A percentile compares a stretch with the other conserved stretches of the same genome.
phyloP scores from a whole-genome alignment of 1,140 invertebrate species.

The Drosophila truncata region DNA sequence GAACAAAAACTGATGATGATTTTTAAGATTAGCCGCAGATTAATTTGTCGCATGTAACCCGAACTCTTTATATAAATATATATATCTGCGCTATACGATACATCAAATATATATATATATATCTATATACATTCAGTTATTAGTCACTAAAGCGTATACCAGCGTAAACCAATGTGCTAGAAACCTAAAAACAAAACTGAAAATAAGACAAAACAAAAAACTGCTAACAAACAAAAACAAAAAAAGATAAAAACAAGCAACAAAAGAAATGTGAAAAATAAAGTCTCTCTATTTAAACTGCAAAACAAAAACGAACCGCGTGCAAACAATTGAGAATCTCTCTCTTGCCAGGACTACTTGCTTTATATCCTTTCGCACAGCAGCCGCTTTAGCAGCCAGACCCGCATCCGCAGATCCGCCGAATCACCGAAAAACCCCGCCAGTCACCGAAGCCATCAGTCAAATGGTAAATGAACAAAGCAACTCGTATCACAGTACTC shows the following conservation, averaged over 20 bases:
- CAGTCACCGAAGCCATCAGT: slow-evolving; percentile 31
- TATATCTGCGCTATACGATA: slow-evolving; percentile 46
- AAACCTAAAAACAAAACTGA: slow-evolving; percentile 25
- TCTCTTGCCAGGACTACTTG: slow-evolving; percentile 43
- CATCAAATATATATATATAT: slow-evolving; percentile 46
- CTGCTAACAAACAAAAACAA: slow-evolving; percentile 25
- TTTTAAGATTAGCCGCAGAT: slow-evolving; percentile 35
- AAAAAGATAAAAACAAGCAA: slow-evolving; percentile 36
- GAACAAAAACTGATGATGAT: slow-evolving; percentile 35
- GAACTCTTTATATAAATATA: slow-evolving; percentile 23
- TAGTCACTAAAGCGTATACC: slow-evolving; percentile 65
- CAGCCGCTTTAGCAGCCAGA: slow-evolving; percentile 38
- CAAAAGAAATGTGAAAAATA: slow-evolving; percentile 76
- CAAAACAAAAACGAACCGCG: slow-evolving; percentile 51
- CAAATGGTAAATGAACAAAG: slow-evolving; percentile 77
- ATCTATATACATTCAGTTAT: slow-evolving; percentile 67
- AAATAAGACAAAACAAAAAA: slow-evolving; percentile 21
- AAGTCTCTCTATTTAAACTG: slow-evolving; percentile 84
- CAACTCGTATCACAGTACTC: slow-evolving; percentile 58
- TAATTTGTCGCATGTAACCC: slow-evolving; percentile 19
- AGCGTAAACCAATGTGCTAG: slow-evolving; percentile 62
- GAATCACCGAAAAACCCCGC: slow-evolving; percentile 18
- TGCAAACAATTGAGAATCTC: slow-evolving; percentile 36
- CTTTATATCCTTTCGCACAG: slow-evolving; percentile 56
- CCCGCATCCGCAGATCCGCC: slow-evolving; percentile 22